Evolutionary conservation across 2,797 vertebrate species (phyloP).

Genomic region (Sebastes kiyomatsui): DNA sequence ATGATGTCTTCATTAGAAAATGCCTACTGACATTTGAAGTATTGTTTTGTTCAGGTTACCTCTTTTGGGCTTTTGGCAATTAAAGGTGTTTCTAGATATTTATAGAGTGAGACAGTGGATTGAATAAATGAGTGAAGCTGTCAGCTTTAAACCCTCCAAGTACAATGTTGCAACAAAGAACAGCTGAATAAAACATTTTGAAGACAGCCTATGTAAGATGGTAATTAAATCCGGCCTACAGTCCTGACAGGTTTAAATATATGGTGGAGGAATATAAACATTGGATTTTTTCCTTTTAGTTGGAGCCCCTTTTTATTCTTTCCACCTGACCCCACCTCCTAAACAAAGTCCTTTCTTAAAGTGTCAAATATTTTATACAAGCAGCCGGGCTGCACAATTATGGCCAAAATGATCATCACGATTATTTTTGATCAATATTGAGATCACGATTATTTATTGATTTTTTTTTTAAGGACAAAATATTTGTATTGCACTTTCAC

Average conservation of each 20-base stretch:
- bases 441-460: too few relatives aligned
- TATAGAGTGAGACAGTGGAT: not conserved
- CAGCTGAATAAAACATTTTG: not conserved
- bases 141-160: not conserved
- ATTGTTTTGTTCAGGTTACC: not conserved
- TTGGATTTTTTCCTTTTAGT: not conserved
- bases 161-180: not conserved
- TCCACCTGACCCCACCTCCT: not conserved
- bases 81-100: not conserved
- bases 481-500: too few relatives aligned
- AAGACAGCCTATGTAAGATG: not conserved
- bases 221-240: not conserved
- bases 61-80: not conserved
- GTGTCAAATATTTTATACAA: not conserved
- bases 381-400: not conserved
- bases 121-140: not conserved
- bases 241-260: not conserved
- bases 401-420: not conserved
- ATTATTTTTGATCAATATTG: not conserved
- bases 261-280: not conserved
- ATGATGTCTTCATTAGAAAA: not conserved
- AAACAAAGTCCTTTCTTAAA: not conserved
- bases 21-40: not conserved
- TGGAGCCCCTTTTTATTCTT: not conserved
- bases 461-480: too few relatives aligned